Base-by-base conservation (phyloP, 37 sponge, comb jelly and placozoan species). In the Hormiphora californensis region DNA sequence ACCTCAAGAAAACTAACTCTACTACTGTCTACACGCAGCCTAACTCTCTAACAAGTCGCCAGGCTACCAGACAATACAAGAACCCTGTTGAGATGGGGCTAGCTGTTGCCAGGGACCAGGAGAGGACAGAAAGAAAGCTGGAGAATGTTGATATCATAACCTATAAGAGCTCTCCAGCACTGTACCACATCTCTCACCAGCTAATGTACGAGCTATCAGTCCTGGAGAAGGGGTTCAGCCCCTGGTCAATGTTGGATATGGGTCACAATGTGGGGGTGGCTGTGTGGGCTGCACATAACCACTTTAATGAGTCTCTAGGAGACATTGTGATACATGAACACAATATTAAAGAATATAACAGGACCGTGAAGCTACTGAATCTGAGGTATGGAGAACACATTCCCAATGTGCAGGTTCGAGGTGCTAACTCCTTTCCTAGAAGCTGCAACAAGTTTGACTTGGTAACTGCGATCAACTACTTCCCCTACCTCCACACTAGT, bases 271-370 rank as follows among this genome's bases (percentile, higher is more conserved):
- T 73, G 12, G 81, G 81, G 5, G 81, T 36, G 3, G 21, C 81
- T 39, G 81, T 73, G 2, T 73, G 81, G 81, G 81, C 81, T 40
- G 46, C 38, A 0, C 81, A 40, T 4, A 40, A 73, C n/a, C 8
- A 28, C 22, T 73, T 36, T 33, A 36, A 30, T 22, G 44, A 73
- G 25, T 23, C 27, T 40, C 9, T 73, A 43, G 81, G 43, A 22
- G 81, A 73, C n/a, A 43, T 43, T 73, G 81, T 73, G 3, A 73
- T 73, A 41, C 81, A 73, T 40, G 81, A 73, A 36, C 81, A 73
- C 23, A 73, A 30, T 41, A 73, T 43, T 4, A 19, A 27, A 22
- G 81, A 73, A 41, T 73, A 73, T 19, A 41, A 73, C 5, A 39
- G 81, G 44, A 73, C 81, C 23, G 3, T 73, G 1, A 33, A 73